phyloP scores from a whole-genome alignment of 2,888 invertebrate species.

The Cecidostiba fungosa region DNA sequence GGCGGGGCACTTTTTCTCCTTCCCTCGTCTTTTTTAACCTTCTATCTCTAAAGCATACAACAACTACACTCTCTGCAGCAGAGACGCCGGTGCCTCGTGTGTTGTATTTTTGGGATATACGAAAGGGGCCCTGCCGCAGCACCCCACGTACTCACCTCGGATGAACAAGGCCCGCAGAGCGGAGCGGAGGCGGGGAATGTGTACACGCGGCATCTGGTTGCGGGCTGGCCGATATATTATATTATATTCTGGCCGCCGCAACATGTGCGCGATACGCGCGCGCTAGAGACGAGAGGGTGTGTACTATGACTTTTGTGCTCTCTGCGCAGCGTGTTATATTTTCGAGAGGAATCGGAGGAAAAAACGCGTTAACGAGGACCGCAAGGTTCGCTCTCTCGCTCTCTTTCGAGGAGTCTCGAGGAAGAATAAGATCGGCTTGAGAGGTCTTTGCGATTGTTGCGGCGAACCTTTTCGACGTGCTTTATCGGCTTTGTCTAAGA shows the following conservation, averaged over 20 bases:
- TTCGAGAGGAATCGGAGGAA: not conserved
- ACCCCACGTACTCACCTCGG: not conserved
- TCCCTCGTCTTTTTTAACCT: conserved; percentile 15
- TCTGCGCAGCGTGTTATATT: not conserved
- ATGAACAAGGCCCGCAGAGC: not conserved
- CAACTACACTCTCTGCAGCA: too few species aligned
- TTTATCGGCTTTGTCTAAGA: too few species aligned
- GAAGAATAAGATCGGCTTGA: too few species aligned
- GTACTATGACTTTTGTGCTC: too few species aligned
- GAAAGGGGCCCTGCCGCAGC: not conserved
- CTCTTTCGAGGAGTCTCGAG: too few species aligned
- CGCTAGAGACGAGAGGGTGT: not conserved
- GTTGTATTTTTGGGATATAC: conserved; percentile 33
- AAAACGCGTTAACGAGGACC: conserved; percentile 58
- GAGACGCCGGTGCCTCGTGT: too few species aligned
- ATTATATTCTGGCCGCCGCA: conserved; percentile 16
- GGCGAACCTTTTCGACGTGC: not conserved
- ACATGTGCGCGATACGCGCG: conserved; percentile 24
- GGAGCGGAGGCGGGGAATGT: conserved; percentile 27
- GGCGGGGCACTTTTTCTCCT: conserved; percentile 59
- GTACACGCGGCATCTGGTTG: conserved; percentile 66
- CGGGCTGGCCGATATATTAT: conserved; percentile 33
- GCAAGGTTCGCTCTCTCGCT: conserved; percentile 14
- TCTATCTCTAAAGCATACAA: not conserved
- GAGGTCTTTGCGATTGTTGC: too few species aligned